Evolutionary conservation across 1,140 invertebrate species (phyloP).

Genomic region (Trichomalopsis sarcophagae): DNA sequence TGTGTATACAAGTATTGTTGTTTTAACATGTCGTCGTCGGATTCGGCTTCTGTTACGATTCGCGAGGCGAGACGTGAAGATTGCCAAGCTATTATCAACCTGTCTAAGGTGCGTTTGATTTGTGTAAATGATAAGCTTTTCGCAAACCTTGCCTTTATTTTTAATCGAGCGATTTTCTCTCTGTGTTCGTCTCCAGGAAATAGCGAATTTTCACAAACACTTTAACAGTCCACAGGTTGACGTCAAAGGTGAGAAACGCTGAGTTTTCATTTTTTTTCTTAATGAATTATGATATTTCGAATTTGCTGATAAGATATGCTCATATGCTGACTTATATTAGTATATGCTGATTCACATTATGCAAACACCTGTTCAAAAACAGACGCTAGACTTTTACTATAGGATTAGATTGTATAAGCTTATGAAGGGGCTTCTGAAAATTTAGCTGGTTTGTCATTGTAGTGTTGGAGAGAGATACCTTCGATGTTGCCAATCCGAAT

Average conservation of each 20-base stretch:
- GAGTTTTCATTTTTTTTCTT: conserved; percentile 17
- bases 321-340: not conserved
- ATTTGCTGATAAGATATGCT: not conserved
- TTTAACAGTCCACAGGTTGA: conserved; percentile 48
- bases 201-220: conserved; percentile 49
- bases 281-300: not conserved
- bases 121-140: not conserved
- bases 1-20: not conserved
- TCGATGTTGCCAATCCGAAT: conserved; percentile 41
- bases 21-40: not conserved
- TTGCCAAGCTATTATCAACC: conserved; percentile 43
- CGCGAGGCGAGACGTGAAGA: conserved; percentile 46
- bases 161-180: not conserved
- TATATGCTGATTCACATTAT: not conserved
- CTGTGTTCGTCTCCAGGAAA: conserved; percentile 39
- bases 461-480: conserved; percentile 47
- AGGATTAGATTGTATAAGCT: not conserved
- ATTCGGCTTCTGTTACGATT: conserved; percentile 27
- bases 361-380: not conserved
- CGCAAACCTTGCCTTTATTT: not conserved
- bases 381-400: not conserved
- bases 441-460: not conserved
- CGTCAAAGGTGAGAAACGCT: conserved; percentile 45
- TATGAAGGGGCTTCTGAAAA: not conserved
- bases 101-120: conserved; percentile 42